Evolutionary conservation across 1,140 invertebrate species (phyloP).

Genomic region (Chlorops oryzae): DNA sequence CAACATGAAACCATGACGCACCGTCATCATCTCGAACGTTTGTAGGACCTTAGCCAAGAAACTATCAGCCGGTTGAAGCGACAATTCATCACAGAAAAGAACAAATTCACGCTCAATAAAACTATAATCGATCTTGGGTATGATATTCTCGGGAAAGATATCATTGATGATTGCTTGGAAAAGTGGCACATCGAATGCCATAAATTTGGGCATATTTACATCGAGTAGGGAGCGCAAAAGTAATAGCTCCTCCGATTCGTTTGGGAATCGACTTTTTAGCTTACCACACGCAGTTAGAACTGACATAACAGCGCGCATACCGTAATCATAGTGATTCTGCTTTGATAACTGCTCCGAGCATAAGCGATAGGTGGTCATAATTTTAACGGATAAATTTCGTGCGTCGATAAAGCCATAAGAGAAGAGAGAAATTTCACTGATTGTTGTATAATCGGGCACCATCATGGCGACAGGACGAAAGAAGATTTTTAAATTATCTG

Average conservation of each 20-base stretch:
- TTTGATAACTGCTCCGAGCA: constrained; percentile 86
- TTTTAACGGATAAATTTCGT: constrained; percentile 76
- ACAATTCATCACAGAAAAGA: constrained; percentile 53
- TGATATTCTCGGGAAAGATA: constrained; percentile 73
- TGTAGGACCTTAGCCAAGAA: constrained; percentile 71
- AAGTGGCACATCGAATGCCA: constrained; percentile 79
- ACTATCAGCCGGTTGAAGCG: constrained; percentile 65
- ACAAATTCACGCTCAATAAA: constrained; percentile 56
- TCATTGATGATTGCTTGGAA: constrained; percentile 90
- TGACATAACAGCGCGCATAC: constrained; percentile 78
- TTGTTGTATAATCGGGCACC: constrained; percentile 89
- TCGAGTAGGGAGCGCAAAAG: constrained; percentile 81
- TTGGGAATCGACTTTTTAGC: constrained; percentile 76
- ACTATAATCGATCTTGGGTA: constrained; percentile 70
- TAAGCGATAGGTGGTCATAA: constrained; percentile 80
- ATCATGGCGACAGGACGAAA: constrained; percentile 94
- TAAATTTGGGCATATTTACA: constrained; percentile 90
- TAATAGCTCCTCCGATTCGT: constrained; percentile 72
- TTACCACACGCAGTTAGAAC: constrained; percentile 81
- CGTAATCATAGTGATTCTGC: constrained; percentile 85
- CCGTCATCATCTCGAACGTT: constrained; percentile 76
- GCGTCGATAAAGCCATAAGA: constrained; percentile 83
- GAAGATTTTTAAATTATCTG: constrained; percentile 84
- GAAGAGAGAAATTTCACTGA: constrained; percentile 85
- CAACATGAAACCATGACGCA: constrained; percentile 79